These are phyloP conservation scores for Sepiola atlantica DNA, from an alignment of 2,888 invertebrate species.

Conservation along the genomic window DNA sequence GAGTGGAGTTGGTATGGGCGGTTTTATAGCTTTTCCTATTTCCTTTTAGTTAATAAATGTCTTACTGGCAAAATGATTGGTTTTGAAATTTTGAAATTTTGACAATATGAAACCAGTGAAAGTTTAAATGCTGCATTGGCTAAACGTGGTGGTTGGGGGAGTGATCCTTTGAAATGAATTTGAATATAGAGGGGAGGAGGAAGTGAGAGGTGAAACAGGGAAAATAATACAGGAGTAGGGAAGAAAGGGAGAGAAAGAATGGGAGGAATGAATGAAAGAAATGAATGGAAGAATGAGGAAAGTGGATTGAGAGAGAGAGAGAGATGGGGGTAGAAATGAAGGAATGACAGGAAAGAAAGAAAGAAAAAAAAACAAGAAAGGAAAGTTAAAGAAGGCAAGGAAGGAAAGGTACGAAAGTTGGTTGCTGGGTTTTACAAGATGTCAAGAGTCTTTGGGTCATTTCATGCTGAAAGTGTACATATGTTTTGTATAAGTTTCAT, in stretches of 20 bases:
- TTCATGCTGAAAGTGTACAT: too few species aligned
- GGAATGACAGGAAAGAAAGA: neutral
- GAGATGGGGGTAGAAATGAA: neutral
- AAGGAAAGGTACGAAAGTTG: too few species aligned
- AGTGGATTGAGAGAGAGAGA: neutral
- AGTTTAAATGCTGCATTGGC: neutral
- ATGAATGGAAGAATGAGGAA: neutral
- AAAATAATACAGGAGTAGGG: neutral
- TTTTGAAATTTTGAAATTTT: neutral
- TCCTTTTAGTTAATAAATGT: neutral
- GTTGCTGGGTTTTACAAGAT: too few species aligned
- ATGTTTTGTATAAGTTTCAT: too few species aligned
- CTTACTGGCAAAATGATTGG: constrained; percentile 1
- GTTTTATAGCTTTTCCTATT: neutral
- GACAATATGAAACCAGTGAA: neutral
- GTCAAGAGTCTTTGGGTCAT: too few species aligned
- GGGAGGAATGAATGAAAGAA: neutral
- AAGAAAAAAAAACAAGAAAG: neutral
- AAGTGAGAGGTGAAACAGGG: neutral
- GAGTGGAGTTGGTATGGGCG: too few species aligned
- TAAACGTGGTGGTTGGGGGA: neutral
- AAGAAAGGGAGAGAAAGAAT: neutral
- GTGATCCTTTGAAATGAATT: neutral
- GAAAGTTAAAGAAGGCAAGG: neutral
- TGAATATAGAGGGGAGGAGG: neutral